A percentile compares a stretch with the other conserved stretches of the same genome.
These are phyloP conservation scores for Chlorops oryzae DNA, from an alignment of 1,140 invertebrate species.

Conservation along the genomic window DNA sequence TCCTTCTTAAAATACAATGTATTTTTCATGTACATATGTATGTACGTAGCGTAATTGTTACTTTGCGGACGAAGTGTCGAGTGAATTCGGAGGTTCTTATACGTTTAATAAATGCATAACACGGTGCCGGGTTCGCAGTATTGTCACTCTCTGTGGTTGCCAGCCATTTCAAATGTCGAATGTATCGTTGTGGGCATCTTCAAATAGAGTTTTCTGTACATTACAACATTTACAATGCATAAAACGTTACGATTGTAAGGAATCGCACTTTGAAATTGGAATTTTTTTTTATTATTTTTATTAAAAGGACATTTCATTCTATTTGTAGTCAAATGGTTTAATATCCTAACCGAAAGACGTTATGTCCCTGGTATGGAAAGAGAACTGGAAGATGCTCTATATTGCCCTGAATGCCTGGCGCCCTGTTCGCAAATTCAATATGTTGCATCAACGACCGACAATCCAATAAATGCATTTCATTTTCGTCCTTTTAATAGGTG, in stretches of 20 bases:
- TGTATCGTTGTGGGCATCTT: slow-evolving; percentile 24
- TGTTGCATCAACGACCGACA: too few species aligned
- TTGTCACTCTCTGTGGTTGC: slow-evolving; percentile 51
- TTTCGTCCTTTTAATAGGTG: too few species aligned
- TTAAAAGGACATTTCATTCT: not conserved
- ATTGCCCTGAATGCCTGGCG: slow-evolving; percentile 38
- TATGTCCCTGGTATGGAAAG: slow-evolving; percentile 36
- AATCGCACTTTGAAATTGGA: not conserved
- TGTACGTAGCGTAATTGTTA: slow-evolving; percentile 41
- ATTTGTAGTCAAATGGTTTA: slow-evolving; percentile 40
- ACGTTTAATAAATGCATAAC: slow-evolving; percentile 52
- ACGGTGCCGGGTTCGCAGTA: slow-evolving; percentile 52
- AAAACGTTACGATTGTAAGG: slow-evolving; percentile 37
- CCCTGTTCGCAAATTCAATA: slow-evolving; percentile 18
- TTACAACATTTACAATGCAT: slow-evolving; percentile 37
- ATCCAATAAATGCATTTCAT: too few species aligned
- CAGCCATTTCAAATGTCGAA: slow-evolving; percentile 52
- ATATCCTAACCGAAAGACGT: slow-evolving; percentile 39
- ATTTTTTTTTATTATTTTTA: not conserved
- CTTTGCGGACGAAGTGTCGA: slow-evolving; percentile 46
- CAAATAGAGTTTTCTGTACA: slow-evolving; percentile 34
- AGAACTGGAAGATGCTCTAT: slow-evolving; percentile 43
- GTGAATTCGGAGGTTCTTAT: slow-evolving; percentile 27
- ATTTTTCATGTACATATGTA: too few species aligned
- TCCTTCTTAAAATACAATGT: too few species aligned